phyloP scores from a whole-genome alignment of 2,888 invertebrate genomes.

The Agriopis leucophaearia region DNA sequence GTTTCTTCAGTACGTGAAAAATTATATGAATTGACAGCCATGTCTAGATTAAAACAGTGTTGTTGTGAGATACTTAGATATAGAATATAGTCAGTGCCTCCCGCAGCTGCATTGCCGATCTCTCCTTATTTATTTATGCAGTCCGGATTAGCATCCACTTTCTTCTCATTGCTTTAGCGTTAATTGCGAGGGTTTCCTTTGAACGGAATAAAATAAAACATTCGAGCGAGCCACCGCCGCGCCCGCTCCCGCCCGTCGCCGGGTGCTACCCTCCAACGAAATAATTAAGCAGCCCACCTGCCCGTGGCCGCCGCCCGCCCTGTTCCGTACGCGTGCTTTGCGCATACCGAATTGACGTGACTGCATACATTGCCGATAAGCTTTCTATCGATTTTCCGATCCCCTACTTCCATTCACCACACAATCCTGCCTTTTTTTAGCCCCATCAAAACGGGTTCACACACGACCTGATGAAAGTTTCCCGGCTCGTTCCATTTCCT shows the following conservation, averaged over 20 bases:
- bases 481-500: constrained; percentile 9
- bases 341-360: constrained; percentile 60
- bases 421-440: constrained; percentile 50
- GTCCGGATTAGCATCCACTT: constrained; percentile 19
- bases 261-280: constrained; percentile 41
- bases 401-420: constrained; percentile 54
- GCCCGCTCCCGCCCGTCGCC: constrained; percentile 11
- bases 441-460: constrained; percentile 27
- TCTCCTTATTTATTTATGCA: constrained; percentile 4
- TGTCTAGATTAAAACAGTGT: not conserved
- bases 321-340: constrained; percentile 41
- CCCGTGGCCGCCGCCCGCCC: constrained; percentile 12
- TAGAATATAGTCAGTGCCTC: not conserved
- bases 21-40: not conserved
- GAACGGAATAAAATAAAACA: constrained; percentile 22
- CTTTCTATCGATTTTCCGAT: constrained; percentile 65
- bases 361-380: constrained; percentile 65
- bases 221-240: constrained; percentile 13
- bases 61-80: not conserved
- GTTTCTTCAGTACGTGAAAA: not conserved
- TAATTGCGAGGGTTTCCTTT: constrained; percentile 15
- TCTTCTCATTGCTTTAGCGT: constrained; percentile 6
- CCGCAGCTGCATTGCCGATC: not conserved
- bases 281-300: constrained; percentile 51
- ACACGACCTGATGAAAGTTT: constrained; percentile 16